Percentiles rank a stretch among this genome's conserved stretches.
Conservation (phyloP, 2,888 invertebrate species). For the Platypus cylindrus region DNA sequence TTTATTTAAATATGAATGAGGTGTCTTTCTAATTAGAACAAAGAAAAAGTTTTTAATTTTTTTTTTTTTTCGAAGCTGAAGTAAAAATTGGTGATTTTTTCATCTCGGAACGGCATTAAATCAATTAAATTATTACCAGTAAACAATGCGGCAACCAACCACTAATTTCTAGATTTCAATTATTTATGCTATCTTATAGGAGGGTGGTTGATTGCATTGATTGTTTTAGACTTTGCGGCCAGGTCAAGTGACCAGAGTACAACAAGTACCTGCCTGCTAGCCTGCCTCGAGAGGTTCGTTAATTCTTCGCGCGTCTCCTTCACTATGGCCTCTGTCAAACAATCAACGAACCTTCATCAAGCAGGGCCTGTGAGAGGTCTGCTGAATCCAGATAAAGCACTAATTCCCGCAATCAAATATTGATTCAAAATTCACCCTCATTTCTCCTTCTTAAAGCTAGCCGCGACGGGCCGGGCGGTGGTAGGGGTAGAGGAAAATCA, state of each 20-base stretch:
- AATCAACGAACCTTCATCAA: slow-evolving; percentile 39
- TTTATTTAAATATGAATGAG: slow-evolving; percentile 12
- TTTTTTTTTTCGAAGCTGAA: no score
- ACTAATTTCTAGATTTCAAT: slow-evolving; percentile 8
- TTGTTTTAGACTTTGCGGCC: no score
- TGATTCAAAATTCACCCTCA: slow-evolving; percentile 37
- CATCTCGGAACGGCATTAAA: no score
- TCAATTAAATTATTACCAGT: slow-evolving; percentile 9
- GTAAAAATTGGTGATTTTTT: no score
- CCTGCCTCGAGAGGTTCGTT: slow-evolving; percentile 13
- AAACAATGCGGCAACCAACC: slow-evolving; percentile 7
- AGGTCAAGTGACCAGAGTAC: slow-evolving; percentile 13
- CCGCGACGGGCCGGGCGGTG: slow-evolving; percentile 3
- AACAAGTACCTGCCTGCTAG: no score
- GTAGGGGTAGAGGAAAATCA: no score
- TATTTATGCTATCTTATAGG: slow-evolving; percentile 9
- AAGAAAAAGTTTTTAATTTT: no score
- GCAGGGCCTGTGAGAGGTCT: slow-evolving; percentile 30
- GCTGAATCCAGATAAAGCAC: slow-evolving; percentile 39
- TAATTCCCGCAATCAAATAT: slow-evolving; percentile 41
- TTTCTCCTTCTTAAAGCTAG: slow-evolving; percentile 30
- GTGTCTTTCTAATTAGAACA: no score
- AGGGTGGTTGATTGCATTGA: slow-evolving; percentile 10
- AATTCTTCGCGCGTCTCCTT: slow-evolving; percentile 16
- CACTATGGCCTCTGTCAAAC: slow-evolving; percentile 35